These are phyloP conservation scores for Cryptoprocta ferox DNA, from an alignment of 2,797 vertebrate genomes.

Conservation along the genomic window DNA sequence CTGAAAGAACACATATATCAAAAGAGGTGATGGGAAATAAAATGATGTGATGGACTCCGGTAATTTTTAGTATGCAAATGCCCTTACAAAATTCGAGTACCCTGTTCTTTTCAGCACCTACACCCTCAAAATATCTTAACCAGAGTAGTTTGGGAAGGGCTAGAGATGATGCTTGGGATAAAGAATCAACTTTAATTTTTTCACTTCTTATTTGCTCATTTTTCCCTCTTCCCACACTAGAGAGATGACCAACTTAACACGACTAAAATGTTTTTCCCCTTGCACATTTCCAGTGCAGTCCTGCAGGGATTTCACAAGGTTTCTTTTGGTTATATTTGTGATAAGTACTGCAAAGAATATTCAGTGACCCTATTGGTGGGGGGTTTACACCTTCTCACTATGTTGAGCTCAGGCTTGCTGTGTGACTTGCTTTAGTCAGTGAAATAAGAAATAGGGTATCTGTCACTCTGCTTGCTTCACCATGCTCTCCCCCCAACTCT, in stretches of 20 bases:
- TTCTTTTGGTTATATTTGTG: not conserved
- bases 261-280: not conserved
- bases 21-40: slow-evolving; percentile 28
- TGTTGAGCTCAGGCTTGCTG: not conserved
- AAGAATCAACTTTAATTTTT: slow-evolving; percentile 10
- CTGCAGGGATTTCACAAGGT: not conserved
- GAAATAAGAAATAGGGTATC: not conserved
- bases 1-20: slow-evolving; percentile 13
- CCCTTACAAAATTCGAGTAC: not conserved
- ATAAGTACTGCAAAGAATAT: not conserved
- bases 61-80: slow-evolving; percentile 46
- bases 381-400: not conserved
- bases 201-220: not conserved
- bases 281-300: not conserved
- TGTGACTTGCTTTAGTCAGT: not conserved
- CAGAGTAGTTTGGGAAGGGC: not conserved
- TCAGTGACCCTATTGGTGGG: too few relatives aligned
- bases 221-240: not conserved
- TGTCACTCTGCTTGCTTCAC: not conserved
- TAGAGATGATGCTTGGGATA: not conserved
- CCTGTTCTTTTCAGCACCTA: not conserved
- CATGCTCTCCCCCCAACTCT: not conserved
- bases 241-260: not conserved
- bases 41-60: not conserved
- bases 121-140: not conserved